phyloP scores from a whole-genome alignment of 2,113 vertebrate species.

The Tricholaema leucomelas region DNA sequence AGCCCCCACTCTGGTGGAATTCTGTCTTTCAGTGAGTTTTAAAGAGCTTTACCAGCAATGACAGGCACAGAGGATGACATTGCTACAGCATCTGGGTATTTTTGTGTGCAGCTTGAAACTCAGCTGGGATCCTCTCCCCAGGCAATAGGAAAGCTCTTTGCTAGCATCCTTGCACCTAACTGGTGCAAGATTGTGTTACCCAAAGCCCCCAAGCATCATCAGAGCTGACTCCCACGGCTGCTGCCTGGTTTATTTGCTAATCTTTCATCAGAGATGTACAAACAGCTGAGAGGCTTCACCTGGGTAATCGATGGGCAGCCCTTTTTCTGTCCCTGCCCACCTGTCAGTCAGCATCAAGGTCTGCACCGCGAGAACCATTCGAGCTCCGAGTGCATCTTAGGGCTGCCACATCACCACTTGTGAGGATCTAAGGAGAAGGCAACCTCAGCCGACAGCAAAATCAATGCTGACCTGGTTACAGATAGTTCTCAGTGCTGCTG shows the following conservation, averaged over 20 bases:
- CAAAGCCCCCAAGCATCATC: background rate
- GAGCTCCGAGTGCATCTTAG: background rate
- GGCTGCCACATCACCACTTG: background rate
- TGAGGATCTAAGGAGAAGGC: background rate
- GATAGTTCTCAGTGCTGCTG: conserved; percentile 20
- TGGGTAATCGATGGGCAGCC: background rate
- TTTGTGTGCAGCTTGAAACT: background rate
- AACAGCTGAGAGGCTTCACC: background rate
- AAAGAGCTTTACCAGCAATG: background rate
- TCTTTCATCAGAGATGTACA: conserved; percentile 8
- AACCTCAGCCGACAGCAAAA: conserved; percentile 36
- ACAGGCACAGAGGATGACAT: background rate
- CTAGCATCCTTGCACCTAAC: background rate
- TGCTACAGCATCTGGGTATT: background rate
- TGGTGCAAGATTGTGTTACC: background rate
- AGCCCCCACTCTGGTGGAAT: no score
- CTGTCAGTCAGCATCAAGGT: background rate
- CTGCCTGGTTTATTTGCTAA: background rate
- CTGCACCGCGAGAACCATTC: background rate
- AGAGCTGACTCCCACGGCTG: background rate
- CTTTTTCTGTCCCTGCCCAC: background rate
- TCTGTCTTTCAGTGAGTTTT: background rate
- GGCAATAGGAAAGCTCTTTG: background rate
- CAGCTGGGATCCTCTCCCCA: background rate
- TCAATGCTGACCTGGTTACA: conserved; percentile 43